Base-by-base conservation (phyloP, 2,797 vertebrate genomes). In the Cynopterus sphinx region DNA sequence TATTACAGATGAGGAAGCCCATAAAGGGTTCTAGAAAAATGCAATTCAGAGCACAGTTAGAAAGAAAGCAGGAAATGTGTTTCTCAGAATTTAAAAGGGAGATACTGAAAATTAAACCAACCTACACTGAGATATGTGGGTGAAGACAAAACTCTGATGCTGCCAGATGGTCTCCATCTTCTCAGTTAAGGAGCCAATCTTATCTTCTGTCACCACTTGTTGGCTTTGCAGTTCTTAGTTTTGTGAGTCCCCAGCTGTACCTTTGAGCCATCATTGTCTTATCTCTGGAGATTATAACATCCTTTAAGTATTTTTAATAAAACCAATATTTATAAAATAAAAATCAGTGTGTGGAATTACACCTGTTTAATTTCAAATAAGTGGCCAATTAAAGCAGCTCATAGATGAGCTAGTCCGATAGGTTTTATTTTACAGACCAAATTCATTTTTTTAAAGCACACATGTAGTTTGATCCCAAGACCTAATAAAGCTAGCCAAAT, bases 331-430 rank as follows among this genome's bases (percentile, higher is more conserved):
- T 59, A 33, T 70, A 79, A 94, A 87, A 67, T 75, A 92, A 92
- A 88, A 94, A 61, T 88, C 61, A 92, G 1, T 68, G 33, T 89
- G 82, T 92, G 67, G 13, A 95, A 84, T 89, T 73, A 73, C 1
- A 89, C 95, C 74, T 94, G 26, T 94, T 91, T 87, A 61, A 91
- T 83, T 95, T 95, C 75, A 83, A 75, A 17, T 84, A 68, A 39
- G 79, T 91, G 41, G 39, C 71, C 89, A 84, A 24, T 79, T 91
- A 84, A 86, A 86, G 36, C 61, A 65, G 31, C 51, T 67, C 63
- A 17, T 43, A 49, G 33, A 85, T 75, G 31, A 92, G 78, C 31
- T 93, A 16, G 22, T 71, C 55, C 12, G 11, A 46, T 87, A 75
- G 36, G 41, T 73, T 92, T 94, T 89, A 39, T 92, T 92, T 89